Evolutionary conservation across 2,113 vertebrate genomes (phyloP), one percentile per base, ranked within the genome.

Genomic region (Aegithalos caudatus): DNA sequence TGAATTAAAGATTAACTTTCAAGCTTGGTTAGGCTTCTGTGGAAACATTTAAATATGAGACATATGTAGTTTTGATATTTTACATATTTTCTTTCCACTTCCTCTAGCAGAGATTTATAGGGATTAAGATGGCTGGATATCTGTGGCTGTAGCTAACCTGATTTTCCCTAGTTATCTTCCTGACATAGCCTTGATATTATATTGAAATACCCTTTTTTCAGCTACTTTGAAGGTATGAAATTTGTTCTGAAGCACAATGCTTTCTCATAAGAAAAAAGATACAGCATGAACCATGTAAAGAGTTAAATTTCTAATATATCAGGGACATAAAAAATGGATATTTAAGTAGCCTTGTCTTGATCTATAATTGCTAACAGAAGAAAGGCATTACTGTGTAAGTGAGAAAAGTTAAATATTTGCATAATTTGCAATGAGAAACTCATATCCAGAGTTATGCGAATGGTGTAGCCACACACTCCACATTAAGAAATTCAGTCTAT

Each of bases 1-100:
- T 93, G 83, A 96, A 89, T 93, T 86, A 92, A 88, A 81, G 77
- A 93, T 89, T 94, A 95, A 74, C 80, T 84, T 96, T 84, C 81
- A 90, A 87, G 65, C 53, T 78, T 5, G 2, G 42, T 95, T 91
- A 90, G 51, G 67, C 48, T 66, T 95, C 40, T 84, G 48, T 72
- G 53, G 88, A 96, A 92, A 87, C 72, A 79, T 44, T 92, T 60
- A 91, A 96, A 93, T 61, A 82, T 1, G 3, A 93, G 27, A 70
- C 2, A 3, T 42, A 65, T 21, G 70, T 16, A 65, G 23, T 94
- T 95, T 78, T 71, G 60, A 17, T 90, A 70, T 81, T 90, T 94
- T 90, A 64, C 57, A 28, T 88, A 88, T 73, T 94, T 95, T 35
- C 7, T 82, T 90, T 86, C 62, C 56, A 56, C 42, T 86, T 85